Conservation (phyloP, 1,140 invertebrate genomes). For the Marisa cornuarietis region DNA sequence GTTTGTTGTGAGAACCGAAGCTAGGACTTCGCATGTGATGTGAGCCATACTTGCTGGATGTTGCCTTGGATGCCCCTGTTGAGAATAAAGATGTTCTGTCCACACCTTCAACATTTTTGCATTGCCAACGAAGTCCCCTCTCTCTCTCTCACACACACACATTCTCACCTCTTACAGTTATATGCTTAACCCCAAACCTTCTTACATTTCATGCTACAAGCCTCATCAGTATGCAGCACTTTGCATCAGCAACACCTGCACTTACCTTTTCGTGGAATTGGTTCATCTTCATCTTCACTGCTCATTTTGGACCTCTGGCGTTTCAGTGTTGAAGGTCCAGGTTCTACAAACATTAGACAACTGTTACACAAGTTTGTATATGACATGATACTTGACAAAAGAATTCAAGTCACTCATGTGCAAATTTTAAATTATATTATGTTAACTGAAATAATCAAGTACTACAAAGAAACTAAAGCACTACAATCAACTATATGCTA, state of each 20-base stretch:
- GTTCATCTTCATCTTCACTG: slow-evolving; percentile 39
- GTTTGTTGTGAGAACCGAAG: slow-evolving; percentile 49
- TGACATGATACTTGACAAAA: neutral
- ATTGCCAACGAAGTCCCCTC: too few relatives aligned
- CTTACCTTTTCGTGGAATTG: slow-evolving; percentile 24
- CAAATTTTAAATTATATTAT: neutral
- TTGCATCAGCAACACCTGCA: neutral
- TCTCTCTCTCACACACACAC: too few relatives aligned
- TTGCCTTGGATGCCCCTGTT: slow-evolving; percentile 11
- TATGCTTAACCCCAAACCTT: neutral
- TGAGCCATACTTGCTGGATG: slow-evolving; percentile 32
- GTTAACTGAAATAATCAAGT: neutral
- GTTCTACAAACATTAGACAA: slow-evolving; percentile 17
- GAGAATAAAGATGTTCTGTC: too few relatives aligned
- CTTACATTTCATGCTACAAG: neutral
- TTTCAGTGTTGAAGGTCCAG: slow-evolving; percentile 19
- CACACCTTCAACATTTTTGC: too few relatives aligned
- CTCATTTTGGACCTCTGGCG: slow-evolving; percentile 19
- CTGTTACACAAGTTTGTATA: neutral
- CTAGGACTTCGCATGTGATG: slow-evolving; percentile 34
- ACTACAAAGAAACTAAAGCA: neutral
- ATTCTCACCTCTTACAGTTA: too few relatives aligned
- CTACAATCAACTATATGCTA: neutral
- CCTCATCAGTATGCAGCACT: neutral
- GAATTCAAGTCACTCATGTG: neutral